Evolutionary conservation across 30 jellyfish, hydroid and myxozoan species (phyloP).

Genomic region (Aurelia aurita): DNA sequence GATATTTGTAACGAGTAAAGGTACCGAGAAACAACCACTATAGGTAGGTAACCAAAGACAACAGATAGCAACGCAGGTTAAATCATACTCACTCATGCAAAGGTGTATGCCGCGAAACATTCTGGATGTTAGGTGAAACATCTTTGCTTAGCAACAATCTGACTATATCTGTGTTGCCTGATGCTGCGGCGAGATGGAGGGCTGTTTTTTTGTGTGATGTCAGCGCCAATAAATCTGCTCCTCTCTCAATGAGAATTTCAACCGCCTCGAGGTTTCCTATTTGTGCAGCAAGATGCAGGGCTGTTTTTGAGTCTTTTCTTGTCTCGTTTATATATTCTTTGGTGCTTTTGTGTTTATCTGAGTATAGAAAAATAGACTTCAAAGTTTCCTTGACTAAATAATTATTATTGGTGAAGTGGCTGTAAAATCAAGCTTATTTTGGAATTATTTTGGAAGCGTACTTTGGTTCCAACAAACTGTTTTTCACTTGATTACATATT

Average conservation of each 20-base stretch:
- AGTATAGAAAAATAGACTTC: neutral
- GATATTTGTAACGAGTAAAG: too few species aligned
- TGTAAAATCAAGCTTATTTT: too few species aligned
- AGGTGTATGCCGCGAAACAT: neutral
- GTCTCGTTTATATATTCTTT: neutral
- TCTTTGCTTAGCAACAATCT: conserved; percentile 12
- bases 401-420: too few species aligned
- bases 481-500: too few species aligned
- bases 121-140: neutral
- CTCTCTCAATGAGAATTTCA: conserved; percentile 11
- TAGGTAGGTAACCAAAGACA: too few species aligned
- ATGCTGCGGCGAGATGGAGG: conserved; percentile 29
- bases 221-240: conserved; percentile 13
- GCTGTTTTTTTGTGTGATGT: conserved; percentile 11
- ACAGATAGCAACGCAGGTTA: too few species aligned
- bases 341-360: neutral
- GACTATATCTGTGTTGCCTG: conserved; percentile 10
- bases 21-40: too few species aligned
- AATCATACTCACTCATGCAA: conserved; percentile 29
- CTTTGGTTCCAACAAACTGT: too few species aligned
- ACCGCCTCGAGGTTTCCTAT: conserved; percentile 25
- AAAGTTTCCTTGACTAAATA: neutral
- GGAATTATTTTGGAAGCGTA: too few species aligned
- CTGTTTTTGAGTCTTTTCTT: conserved; percentile 27
- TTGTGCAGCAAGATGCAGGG: conserved; percentile 31